Evolutionary conservation across 2,797 vertebrate species (phyloP), one percentile per base, ranked within the genome.

Genomic region (Tenualosa ilisha): DNA sequence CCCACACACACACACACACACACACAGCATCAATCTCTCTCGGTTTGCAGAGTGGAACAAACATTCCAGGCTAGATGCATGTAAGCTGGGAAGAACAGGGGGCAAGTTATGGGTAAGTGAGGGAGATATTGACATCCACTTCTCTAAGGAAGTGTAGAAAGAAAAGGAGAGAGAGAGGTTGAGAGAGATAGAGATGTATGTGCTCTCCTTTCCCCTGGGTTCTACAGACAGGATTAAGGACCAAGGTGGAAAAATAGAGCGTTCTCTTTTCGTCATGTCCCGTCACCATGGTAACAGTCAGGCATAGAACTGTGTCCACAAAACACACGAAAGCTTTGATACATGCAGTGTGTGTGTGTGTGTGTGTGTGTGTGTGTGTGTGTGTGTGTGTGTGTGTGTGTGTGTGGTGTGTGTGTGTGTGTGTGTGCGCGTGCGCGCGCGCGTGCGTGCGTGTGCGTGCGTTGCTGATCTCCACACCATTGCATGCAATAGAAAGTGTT

Each of bases 211-310:
- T 72, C 31, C 12, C 65, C 5, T 46, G 40, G 40, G 72, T 22
- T 43, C 17, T 22, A 15, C 37, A 79, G 17, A 46, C 15, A 17
- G 37, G 20, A 46, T 43, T 5, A 79, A 43, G 72, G 20, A 37
- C 6, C 17, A 6, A 43, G 37, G 37, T 17, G 6, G 68, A 75
- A 40, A 22, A 46, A 46, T 6, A 2, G 72, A 43, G 37, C 24
- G 3, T 31, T 72, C 65, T 72, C 26, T 37, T 72, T 37, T 72
- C 31, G 1, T 37, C 68, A 17, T 40, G 17, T 75, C 68, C 37
- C 37, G 37, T 75, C 72, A 43, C 72, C 72, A 79, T 79, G 40
- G 72, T 17, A 79, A 79, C 72, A 79, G 15, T 20, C 37, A 79
- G 72, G 43, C 17, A 20, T 40, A 20, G 6, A 40, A 43, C 40